phyloP scores from a whole-genome alignment of 64 coral and sea anemone species.

The Porites australiensis region DNA sequence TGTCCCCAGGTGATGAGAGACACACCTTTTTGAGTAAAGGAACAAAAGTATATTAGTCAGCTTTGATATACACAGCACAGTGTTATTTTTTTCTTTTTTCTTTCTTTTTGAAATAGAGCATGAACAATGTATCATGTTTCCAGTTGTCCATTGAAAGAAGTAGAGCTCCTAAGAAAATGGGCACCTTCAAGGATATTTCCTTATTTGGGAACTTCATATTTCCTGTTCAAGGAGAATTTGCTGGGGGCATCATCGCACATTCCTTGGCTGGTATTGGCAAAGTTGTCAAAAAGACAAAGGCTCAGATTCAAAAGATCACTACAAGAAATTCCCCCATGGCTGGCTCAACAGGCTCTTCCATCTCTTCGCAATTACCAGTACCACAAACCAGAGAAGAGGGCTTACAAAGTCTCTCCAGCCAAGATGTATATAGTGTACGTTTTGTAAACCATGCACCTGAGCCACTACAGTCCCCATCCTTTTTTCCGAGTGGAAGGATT shows the following conservation, averaged over 20 bases:
- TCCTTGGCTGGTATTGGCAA: constrained; percentile 25
- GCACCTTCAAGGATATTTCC: background rate
- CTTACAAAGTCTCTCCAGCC: background rate
- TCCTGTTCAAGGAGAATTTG: background rate
- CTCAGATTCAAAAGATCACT: background rate
- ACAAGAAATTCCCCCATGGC: background rate
- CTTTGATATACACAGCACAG: too few relatives aligned
- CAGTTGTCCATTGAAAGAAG: background rate
- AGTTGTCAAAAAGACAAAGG: background rate
- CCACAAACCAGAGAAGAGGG: background rate
- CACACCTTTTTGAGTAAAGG: too few relatives aligned
- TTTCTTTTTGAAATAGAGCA: background rate
- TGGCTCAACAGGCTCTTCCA: background rate
- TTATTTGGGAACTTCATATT: background rate
- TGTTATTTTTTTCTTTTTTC: background rate
- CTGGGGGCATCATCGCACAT: background rate
- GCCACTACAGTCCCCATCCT: background rate
- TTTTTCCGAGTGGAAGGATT: background rate
- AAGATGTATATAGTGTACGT: background rate
- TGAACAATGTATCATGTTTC: background rate
- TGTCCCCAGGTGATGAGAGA: too few relatives aligned
- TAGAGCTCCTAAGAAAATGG: background rate
- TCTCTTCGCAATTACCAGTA: background rate
- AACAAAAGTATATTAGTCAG: too few relatives aligned
- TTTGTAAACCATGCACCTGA: background rate